These are phyloP conservation scores for Heliconius aoede DNA, from an alignment of 2,888 invertebrate genomes.

Conservation along the genomic window DNA sequence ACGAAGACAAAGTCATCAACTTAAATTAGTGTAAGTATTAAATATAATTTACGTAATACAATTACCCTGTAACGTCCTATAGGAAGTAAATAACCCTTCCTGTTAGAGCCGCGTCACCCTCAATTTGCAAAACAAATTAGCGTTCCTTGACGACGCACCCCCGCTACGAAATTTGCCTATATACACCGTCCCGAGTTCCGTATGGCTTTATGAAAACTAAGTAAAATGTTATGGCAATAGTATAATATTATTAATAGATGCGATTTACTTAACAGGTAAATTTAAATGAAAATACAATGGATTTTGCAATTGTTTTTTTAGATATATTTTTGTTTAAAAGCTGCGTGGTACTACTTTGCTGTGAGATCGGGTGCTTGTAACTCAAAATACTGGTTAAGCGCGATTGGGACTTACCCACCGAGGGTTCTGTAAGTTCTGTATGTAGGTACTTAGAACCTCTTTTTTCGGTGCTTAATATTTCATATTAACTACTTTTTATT, in stretches of 20 bases:
- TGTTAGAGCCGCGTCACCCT: constrained; percentile 67
- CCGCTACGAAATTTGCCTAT: constrained; percentile 22
- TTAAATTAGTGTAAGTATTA: not conserved
- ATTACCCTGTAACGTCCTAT: constrained; percentile 31
- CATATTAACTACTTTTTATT: too few relatives aligned
- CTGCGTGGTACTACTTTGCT: not conserved
- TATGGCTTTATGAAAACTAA: constrained; percentile 19
- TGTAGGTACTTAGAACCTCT: too few relatives aligned
- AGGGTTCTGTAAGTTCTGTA: too few relatives aligned
- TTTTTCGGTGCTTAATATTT: too few relatives aligned
- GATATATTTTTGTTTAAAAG: not conserved
- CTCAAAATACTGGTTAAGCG: not conserved
- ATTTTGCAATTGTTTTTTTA: not conserved
- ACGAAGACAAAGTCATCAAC: not conserved
- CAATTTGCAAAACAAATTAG: constrained; percentile 81
- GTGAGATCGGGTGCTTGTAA: not conserved
- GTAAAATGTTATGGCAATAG: constrained; percentile 9
- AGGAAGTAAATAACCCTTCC: constrained; percentile 54
- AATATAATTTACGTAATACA: constrained; percentile 22
- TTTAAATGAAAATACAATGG: not conserved
- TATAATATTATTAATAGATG: not conserved
- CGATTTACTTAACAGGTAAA: not conserved
- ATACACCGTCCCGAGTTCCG: constrained; percentile 1
- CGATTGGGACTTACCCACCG: not conserved
- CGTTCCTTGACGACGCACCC: constrained; percentile 64